Conservation (phyloP, 1,140 invertebrate genomes). For the Zaprionus vittiger region DNA sequence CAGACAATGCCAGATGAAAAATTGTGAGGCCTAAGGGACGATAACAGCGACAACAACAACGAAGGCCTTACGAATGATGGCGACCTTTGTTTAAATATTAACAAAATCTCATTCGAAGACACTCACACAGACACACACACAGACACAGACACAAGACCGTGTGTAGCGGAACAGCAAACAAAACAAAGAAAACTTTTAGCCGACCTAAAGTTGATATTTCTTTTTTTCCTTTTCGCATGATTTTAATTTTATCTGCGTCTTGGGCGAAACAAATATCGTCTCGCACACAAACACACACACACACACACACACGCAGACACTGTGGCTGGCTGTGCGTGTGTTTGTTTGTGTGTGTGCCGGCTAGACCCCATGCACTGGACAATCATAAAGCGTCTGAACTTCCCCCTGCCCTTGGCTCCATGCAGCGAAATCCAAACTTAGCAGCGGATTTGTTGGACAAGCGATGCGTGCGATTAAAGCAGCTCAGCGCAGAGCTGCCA, state of each 20-base stretch:
- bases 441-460: conserved; percentile 32
- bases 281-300: conserved; percentile 14
- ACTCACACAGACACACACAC: conserved; percentile 34
- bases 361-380: conserved; percentile 45
- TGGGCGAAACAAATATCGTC: conserved; percentile 62
- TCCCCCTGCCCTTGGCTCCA: not conserved
- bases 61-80: conserved; percentile 36
- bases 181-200: conserved; percentile 48
- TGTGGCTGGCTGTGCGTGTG: no score
- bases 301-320: not conserved
- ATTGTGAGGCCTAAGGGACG: conserved; percentile 52
- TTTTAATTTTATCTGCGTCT: conserved; percentile 75
- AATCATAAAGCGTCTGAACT: conserved; percentile 60
- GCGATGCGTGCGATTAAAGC: conserved; percentile 33
- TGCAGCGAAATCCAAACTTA: conserved; percentile 30
- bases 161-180: conserved; percentile 20
- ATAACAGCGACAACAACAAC: conserved; percentile 34
- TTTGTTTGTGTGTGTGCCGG: conserved; percentile 7
- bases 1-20: conserved; percentile 57
- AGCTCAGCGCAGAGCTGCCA: conserved; percentile 8
- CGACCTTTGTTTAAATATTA: conserved; percentile 68
- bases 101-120: conserved; percentile 50
- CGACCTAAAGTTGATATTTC: conserved; percentile 46
- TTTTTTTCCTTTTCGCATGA: conserved; percentile 49
- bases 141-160: not conserved